Evolutionary conservation across 2,797 vertebrate genomes (phyloP).

Genomic region (Lindbergichthys nudifrons): DNA sequence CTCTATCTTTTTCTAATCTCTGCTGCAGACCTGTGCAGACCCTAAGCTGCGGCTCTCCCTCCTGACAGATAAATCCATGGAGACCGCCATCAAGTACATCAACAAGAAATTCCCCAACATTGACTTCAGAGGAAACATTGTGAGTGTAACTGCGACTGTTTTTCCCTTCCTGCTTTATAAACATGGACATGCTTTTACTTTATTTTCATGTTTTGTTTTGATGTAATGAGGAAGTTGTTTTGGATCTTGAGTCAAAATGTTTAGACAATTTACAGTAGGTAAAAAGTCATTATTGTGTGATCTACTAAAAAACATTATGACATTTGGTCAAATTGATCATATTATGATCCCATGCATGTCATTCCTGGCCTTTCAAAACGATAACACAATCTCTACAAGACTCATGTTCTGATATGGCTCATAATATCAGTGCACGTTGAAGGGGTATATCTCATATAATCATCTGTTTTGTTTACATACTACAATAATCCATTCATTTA

Average conservation of each 20-base stretch:
- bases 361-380: background rate
- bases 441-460: background rate
- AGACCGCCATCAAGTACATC: conserved; percentile 92
- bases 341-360: background rate
- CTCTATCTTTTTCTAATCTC: background rate
- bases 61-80: conserved; percentile 89
- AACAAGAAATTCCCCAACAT: conserved; percentile 95
- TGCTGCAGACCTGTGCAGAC: conserved; percentile 80
- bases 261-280: background rate
- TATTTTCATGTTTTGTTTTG: background rate
- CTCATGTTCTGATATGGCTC: background rate
- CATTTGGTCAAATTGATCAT: background rate
- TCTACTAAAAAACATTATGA: background rate
- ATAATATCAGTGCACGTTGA: background rate
- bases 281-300: background rate
- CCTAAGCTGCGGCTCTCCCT: conserved; percentile 84
- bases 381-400: background rate
- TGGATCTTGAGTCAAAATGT: background rate
- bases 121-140: conserved; percentile 87
- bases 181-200: background rate
- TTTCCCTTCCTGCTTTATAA: background rate
- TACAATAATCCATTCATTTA: background rate
- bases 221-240: background rate
- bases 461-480: background rate
- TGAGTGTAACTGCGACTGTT: conserved; percentile 49